Conservation (phyloP, 2,113 vertebrate species). For the Microtus ochrogaster region DNA sequence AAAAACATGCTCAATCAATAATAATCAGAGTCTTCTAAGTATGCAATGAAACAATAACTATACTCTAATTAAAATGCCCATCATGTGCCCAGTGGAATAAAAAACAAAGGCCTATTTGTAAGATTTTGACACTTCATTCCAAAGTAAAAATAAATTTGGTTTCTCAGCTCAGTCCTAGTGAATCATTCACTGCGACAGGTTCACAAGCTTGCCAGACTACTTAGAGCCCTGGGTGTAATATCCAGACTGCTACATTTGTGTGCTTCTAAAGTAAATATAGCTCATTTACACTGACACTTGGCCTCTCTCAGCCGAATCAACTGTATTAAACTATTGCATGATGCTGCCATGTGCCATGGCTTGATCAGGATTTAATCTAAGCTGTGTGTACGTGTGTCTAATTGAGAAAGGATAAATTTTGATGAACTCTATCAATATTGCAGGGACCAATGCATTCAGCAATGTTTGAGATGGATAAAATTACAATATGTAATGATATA, state of each 20-base stretch:
- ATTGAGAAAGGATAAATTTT: not conserved
- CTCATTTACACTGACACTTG: not conserved
- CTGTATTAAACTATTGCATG: not conserved
- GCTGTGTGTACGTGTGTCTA: not conserved
- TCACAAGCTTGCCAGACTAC: not conserved
- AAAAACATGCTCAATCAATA: not conserved
- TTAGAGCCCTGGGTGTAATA: not conserved
- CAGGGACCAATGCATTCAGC: not conserved
- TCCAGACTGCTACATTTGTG: not conserved
- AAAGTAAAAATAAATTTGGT: conserved; percentile 29
- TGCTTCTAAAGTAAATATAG: not conserved
- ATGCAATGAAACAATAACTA: not conserved
- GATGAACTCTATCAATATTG: not conserved
- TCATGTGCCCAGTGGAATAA: not conserved
- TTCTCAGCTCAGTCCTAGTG: not conserved
- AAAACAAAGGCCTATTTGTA: not conserved
- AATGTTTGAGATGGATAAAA: not conserved
- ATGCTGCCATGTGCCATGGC: not conserved
- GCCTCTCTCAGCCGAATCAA: not conserved
- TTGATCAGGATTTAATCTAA: not conserved
- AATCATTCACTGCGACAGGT: conserved; percentile 12
- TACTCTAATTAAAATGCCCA: conserved; percentile 33
- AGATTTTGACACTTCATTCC: not conserved
- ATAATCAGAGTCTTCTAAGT: not conserved
- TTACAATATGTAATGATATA: not conserved